A percentile compares a stretch with the other conserved stretches of the same genome.
phyloP scores from a whole-genome alignment of 1,140 invertebrate genomes.

The Plectus sambesii region DNA sequence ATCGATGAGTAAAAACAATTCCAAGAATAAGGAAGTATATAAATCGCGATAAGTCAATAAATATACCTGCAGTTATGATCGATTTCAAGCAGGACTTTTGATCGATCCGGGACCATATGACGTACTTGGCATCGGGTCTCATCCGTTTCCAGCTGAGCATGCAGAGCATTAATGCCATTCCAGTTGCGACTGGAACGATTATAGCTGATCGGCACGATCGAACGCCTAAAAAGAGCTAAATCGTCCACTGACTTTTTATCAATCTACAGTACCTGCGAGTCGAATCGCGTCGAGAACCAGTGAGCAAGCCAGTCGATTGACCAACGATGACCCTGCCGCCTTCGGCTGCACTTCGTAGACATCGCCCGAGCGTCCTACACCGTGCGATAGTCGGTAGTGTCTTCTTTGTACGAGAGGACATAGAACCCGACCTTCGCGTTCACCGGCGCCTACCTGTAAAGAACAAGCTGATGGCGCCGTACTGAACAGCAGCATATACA shows the following conservation, averaged over 20 bases:
- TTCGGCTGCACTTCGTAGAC: slow-evolving; percentile 73
- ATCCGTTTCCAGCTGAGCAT: slow-evolving; percentile 60
- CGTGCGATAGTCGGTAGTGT: slow-evolving; percentile 59
- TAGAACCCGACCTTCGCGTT: slow-evolving; percentile 25
- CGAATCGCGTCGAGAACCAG: slow-evolving; percentile 62
- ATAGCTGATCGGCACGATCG: slow-evolving; percentile 28
- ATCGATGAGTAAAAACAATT: no score
- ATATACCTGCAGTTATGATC: slow-evolving; percentile 62
- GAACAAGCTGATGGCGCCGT: no score
- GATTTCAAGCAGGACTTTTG: slow-evolving; percentile 81
- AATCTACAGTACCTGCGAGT: slow-evolving; percentile 52
- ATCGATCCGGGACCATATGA: slow-evolving; percentile 75
- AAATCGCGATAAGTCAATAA: slow-evolving; percentile 24
- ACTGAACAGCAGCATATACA: no score
- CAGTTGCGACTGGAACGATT: slow-evolving; percentile 69
- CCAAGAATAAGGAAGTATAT: slow-evolving; percentile 13
- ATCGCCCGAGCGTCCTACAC: slow-evolving; percentile 74
- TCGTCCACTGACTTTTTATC: slow-evolving; percentile 8
- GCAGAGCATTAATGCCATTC: slow-evolving; percentile 68
- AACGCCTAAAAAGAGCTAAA: slow-evolving; percentile 50
- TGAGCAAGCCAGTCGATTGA: slow-evolving; percentile 66
- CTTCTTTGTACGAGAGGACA: slow-evolving; percentile 18
- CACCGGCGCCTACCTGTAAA: slow-evolving; percentile 28
- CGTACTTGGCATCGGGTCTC: slow-evolving; percentile 62
- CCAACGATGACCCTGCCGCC: slow-evolving; percentile 68